phyloP scores from a whole-genome alignment of 1,140 invertebrate genomes.

The Melitaea cinxia region DNA sequence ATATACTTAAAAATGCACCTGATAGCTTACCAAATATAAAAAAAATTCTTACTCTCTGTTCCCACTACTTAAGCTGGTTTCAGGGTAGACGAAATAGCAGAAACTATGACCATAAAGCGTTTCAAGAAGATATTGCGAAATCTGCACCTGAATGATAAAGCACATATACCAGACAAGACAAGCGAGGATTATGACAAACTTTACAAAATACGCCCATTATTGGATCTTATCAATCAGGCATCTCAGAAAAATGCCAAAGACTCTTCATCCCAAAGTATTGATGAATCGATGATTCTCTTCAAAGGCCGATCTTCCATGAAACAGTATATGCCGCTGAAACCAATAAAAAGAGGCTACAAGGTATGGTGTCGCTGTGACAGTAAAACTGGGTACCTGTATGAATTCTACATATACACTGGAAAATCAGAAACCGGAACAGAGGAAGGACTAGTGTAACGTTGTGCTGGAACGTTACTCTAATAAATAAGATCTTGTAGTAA shows the following conservation, averaged over 20 bases:
- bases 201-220: slow-evolving; percentile 59
- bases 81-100: slow-evolving; percentile 55
- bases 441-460: too few species aligned
- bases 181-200: slow-evolving; percentile 62
- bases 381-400: slow-evolving; percentile 27
- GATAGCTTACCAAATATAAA: too few species aligned
- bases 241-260: slow-evolving; percentile 46
- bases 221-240: slow-evolving; percentile 47
- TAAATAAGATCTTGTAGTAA: too few species aligned
- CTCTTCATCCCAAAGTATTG: slow-evolving; percentile 27
- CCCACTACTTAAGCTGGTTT: slow-evolving; percentile 55
- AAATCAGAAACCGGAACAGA: slow-evolving; percentile 52
- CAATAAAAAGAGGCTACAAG: slow-evolving; percentile 29
- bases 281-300: slow-evolving; percentile 34
- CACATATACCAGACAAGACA: slow-evolving; percentile 45
- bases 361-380: slow-evolving; percentile 1
- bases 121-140: slow-evolving; percentile 18
- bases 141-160: slow-evolving; percentile 50
- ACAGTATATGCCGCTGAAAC: slow-evolving; percentile 32
- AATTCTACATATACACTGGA: slow-evolving; percentile 42
- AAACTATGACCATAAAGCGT: slow-evolving; percentile 63
- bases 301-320: slow-evolving; percentile 28
- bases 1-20: slow-evolving; percentile 41
- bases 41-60: too few species aligned
- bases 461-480: too few species aligned